Base-by-base conservation (phyloP, 2,113 vertebrate genomes). In the Crotalus horridus region DNA sequence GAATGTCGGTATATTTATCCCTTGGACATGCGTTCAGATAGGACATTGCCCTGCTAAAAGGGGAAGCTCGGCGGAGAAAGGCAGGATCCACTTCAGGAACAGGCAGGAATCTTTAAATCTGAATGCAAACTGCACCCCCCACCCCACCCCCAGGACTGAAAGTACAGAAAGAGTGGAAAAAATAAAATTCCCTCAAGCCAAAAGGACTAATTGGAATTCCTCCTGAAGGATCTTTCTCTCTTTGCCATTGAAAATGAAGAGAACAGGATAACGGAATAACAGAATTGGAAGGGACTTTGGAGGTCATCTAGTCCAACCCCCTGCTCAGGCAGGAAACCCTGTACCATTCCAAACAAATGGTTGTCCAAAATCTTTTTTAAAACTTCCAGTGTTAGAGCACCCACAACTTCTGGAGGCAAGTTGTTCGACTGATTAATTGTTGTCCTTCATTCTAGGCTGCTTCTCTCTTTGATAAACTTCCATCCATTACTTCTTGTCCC, bases 1-100 rank as follows among this genome's bases (percentile, higher is more conserved):
- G 91, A 97, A 96, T 95, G 94, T 93, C 96, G 94, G 96, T 97
- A 97, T 97, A 98, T 97, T 97, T 98, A 97, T 97, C 96, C 92
- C 94, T 95, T 95, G 96, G 97, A 95, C 0, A 90, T 94, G 89
- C 90, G 92, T 94, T 95, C 93, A 88, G 90, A 95, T 95, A 93
- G 95, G 95, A 87, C 95, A 93, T 93, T 93, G 93, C 87, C 90
- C 93, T 85, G 43, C 21, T 48, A 61, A n/a, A 87, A 95, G 93
- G 94, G 86, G 91, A 91, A 85, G 88, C 91, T 89, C 64, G 91
- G 51, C 21, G 54, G 93, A 90, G 87, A 59, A 54, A 86, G 56
- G 88, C 17, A 91, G 91, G 39, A 94, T 88, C 91, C 1, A 23
- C 86, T 58, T 93, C 26, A 17, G 15, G 46, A 53, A 33, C 13